A percentile compares a stretch with the other conserved stretches of the same genome.
Conservation (phyloP, 2,888 invertebrate species). For the Melanophora roralis region DNA sequence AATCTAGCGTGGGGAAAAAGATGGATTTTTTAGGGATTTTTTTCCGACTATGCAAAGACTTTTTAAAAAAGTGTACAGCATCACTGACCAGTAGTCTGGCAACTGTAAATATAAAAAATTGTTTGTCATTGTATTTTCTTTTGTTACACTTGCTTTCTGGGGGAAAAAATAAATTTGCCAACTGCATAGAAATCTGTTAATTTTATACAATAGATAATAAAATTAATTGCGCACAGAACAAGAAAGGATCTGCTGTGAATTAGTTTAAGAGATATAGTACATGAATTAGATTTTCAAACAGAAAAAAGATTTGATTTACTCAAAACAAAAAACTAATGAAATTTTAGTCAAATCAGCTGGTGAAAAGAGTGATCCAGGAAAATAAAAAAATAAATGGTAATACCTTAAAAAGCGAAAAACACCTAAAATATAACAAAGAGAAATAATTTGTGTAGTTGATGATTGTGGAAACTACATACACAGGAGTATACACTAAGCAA, state of each 20-base stretch:
- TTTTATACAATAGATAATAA: slow-evolving; percentile 23
- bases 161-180: slow-evolving; percentile 20
- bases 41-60: too few relatives aligned
- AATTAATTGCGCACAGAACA: slow-evolving; percentile 5
- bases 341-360: slow-evolving; percentile 50
- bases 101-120: slow-evolving; percentile 24
- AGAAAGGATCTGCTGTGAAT: neutral
- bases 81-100: slow-evolving; percentile 19
- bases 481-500: slow-evolving; percentile 29
- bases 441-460: slow-evolving; percentile 18
- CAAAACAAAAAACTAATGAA: slow-evolving; percentile 32
- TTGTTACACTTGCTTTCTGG: slow-evolving; percentile 37
- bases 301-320: slow-evolving; percentile 6
- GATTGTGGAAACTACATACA: slow-evolving; percentile 8
- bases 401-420: neutral
- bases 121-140: slow-evolving; percentile 60
- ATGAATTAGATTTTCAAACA: slow-evolving; percentile 4
- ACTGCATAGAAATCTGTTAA: neutral
- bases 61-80: too few relatives aligned
- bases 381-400: too few relatives aligned
- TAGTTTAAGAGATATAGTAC: slow-evolving; percentile 29
- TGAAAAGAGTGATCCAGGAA: neutral
- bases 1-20: too few relatives aligned
- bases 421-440: neutral
- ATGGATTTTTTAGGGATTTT: too few relatives aligned